Evolutionary conservation across 2,113 vertebrate species (phyloP), one percentile per base, ranked within the genome.

Genomic region (Thinocorus orbignyianus): DNA sequence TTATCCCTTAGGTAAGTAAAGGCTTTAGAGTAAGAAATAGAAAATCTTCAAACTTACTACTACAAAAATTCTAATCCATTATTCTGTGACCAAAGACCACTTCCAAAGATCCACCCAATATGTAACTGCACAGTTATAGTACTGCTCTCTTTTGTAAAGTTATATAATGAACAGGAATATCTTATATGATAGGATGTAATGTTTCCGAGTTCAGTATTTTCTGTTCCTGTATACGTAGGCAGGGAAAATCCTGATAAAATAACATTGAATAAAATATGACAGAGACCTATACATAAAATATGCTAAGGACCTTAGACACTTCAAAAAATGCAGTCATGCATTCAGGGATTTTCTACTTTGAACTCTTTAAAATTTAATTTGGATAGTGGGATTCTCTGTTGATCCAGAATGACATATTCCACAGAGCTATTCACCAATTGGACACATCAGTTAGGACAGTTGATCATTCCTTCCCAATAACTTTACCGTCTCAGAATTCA

Each of bases 71-170:
- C 41, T 58, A 44, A 72, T 39, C 8, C 22, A 33, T 62, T 68
- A 30, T 22, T 73, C n/a, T 26, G 37, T 54, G 49, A 72, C 24
- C n/a, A 61, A 83, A 83, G 30, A 49, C 11, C 1, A 6, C 10
- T 80, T 71, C 22, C 48, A 72, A 57, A 80, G 57, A 58, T 58
- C 44, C 22, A 49, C 18, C 7, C 24, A 44, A 44, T n/a, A 57
- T 0, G 0, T 7, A 90, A 41, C 2, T 17, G 11, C 39, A 18
- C 24, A 55, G n/a, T 42, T 41, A 44, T 8, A 84, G 57, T 1
- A 87, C 35, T 26, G 30, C 4, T 86, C 65, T 30, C 49, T 73
- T 77, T 48, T 48, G 33, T 30, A 73, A 58, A 82, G 41, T 49
- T 76, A 61, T 8, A 76, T 10, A 72, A 61, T 10, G 11, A 85